Evolutionary conservation across 2,797 vertebrate genomes (phyloP).

Genomic region (Malurus leucopterus): DNA sequence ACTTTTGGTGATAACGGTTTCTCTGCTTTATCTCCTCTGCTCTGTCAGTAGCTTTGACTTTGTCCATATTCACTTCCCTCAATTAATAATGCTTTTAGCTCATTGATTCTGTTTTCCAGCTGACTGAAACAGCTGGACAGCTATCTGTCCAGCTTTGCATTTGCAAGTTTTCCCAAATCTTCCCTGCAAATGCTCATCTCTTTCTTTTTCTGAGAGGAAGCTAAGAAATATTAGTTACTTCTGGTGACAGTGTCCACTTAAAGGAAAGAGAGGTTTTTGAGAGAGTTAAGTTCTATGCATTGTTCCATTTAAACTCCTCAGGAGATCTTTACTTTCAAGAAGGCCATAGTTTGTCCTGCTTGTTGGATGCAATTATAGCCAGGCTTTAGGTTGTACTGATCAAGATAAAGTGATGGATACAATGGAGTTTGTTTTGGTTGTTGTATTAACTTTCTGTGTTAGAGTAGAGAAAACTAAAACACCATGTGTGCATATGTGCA

Average conservation of each 20-base stretch:
- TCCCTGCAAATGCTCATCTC: background rate
- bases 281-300: background rate
- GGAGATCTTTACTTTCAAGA: background rate
- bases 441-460: background rate
- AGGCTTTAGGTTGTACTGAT: background rate
- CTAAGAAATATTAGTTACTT: constrained; percentile 30
- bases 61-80: constrained; percentile 1
- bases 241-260: background rate
- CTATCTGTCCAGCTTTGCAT: background rate
- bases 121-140: background rate
- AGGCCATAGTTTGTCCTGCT: background rate
- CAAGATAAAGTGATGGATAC: background rate
- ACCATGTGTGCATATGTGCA: accelerated
- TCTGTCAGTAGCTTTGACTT: constrained; percentile 14
- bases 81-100: constrained; percentile 45
- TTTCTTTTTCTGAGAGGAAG: constrained; percentile 14
- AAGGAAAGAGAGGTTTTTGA: background rate
- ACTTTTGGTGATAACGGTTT: constrained; percentile 31
- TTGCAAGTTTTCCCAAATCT: constrained; percentile 19
- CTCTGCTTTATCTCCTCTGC: constrained; percentile 45
- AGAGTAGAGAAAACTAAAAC: background rate
- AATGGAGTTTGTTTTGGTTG: background rate
- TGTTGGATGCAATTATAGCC: background rate
- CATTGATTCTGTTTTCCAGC: constrained; percentile 21
- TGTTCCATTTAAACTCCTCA: background rate